phyloP scores from a whole-genome alignment of 2,113 vertebrate species.

The Xerus inauris region DNA sequence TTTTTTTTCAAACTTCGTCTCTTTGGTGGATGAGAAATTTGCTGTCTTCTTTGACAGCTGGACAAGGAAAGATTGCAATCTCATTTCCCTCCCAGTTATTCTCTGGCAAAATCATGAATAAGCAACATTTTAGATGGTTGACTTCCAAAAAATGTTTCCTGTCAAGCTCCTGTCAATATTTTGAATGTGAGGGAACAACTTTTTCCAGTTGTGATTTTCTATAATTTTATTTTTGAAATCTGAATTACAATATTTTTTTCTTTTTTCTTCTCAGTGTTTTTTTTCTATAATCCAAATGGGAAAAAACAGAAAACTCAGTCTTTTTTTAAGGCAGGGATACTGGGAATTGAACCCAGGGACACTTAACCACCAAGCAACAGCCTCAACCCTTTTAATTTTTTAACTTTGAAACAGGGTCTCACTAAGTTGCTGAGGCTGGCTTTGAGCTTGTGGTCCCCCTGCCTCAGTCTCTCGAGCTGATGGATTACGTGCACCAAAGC shows the following conservation, averaged over 20 bases:
- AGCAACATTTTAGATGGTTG: constrained; percentile 69
- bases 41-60: constrained; percentile 72
- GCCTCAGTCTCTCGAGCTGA: too few relatives aligned
- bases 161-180: constrained; percentile 73
- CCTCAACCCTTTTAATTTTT: too few relatives aligned
- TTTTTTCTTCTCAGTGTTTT: neutral
- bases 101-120: constrained; percentile 74
- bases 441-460: too few relatives aligned
- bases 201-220: constrained; percentile 69
- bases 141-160: constrained; percentile 70
- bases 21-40: constrained; percentile 59
- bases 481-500: too few relatives aligned
- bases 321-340: too few relatives aligned
- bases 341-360: too few relatives aligned
- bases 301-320: neutral
- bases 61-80: constrained; percentile 60
- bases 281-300: neutral
- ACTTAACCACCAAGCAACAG: too few relatives aligned
- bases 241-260: constrained; percentile 43
- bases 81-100: constrained; percentile 66
- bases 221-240: constrained; percentile 64
- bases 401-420: too few relatives aligned
- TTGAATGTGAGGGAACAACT: constrained; percentile 62
- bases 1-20: constrained; percentile 21
- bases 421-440: too few relatives aligned